Base-by-base conservation (phyloP, 2,888 invertebrate species). In the Caenorhabditis doughertyi region DNA sequence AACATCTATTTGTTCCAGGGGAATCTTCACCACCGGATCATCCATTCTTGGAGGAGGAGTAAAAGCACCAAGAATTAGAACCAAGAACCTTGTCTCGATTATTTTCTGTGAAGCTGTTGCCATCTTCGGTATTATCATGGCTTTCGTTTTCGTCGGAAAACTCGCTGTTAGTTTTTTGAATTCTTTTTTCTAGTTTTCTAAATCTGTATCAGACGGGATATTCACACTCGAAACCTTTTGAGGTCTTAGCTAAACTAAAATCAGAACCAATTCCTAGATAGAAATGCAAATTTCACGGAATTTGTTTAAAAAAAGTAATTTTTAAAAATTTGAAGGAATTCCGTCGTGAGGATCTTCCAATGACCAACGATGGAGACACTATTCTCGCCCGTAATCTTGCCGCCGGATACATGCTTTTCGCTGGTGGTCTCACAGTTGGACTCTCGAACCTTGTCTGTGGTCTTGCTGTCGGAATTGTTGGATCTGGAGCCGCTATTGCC, bases 81-180 rank as follows among this genome's bases (percentile, higher is more conserved):
- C 99, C 76, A 99, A 99, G 93, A 99, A 99, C 93, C 94, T 99
- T 92, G 97, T 99, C 92, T 98, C 98, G 67, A 97, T 99, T 90
- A 99, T 99, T 93, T 99, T 99, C 94, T 99, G 99, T 92, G 99
- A 99, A 93, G 99, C 99, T 87, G 99, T 99, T 3, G 99, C 99
- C 86, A 99, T 99, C 93, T 99, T 99, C 93, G 99, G 99, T 32
- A 94, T 99, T 85, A 99, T 99, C 92, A 97, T 98, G 90, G 98
- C 99, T 58, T 98, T 99, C 92, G 97, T 99, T 47, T 94, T 99
- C 77, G 90, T 89, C 64, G 90, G 90, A 82, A 91, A 91, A 72
- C 81, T 89, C 53, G 82, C 81, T 81, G 90, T 89, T 62, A 55
- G 81, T 80, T 64, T 71, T 73, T 3, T 32, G 9, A 32, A 32